A percentile compares a stretch with the other conserved stretches of the same genome.
Evolutionary conservation across 2,113 vertebrate species (phyloP).

Genomic region (Amblyornis subalaris): DNA sequence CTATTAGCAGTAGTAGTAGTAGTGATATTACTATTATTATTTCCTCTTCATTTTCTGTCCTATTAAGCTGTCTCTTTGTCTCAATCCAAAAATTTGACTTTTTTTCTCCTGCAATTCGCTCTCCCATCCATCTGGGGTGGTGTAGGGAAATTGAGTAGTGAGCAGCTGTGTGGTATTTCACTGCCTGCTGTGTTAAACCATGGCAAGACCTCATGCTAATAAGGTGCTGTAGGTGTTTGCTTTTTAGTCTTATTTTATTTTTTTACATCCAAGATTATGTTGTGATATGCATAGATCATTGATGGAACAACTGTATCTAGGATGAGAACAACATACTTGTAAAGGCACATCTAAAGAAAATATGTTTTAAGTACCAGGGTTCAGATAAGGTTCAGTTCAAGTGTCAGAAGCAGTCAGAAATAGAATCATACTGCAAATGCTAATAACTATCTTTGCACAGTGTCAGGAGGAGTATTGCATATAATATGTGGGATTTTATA

Average conservation of each 20-base stretch:
- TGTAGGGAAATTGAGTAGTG: background rate
- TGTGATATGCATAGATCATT: background rate
- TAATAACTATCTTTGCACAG: background rate
- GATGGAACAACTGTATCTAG: background rate
- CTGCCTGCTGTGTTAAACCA: background rate
- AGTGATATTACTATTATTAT: background rate
- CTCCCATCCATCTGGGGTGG: background rate
- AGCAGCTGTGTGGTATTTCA: background rate
- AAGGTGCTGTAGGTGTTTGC: background rate
- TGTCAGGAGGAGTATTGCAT: background rate
- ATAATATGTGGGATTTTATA: background rate
- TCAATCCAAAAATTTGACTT: background rate
- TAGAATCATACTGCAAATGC: background rate
- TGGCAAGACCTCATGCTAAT: background rate
- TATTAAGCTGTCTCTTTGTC: background rate
- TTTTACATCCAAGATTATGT: background rate
- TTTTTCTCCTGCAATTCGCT: background rate
- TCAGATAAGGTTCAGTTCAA: background rate
- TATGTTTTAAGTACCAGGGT: background rate
- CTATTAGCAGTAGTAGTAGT: background rate
- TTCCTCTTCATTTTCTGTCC: background rate
- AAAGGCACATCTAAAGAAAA: background rate
- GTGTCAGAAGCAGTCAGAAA: background rate
- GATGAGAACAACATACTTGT: background rate
- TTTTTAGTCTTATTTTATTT: background rate